Evolutionary conservation across 2,797 vertebrate genomes (phyloP).

Genomic region (Poecilia picta): DNA sequence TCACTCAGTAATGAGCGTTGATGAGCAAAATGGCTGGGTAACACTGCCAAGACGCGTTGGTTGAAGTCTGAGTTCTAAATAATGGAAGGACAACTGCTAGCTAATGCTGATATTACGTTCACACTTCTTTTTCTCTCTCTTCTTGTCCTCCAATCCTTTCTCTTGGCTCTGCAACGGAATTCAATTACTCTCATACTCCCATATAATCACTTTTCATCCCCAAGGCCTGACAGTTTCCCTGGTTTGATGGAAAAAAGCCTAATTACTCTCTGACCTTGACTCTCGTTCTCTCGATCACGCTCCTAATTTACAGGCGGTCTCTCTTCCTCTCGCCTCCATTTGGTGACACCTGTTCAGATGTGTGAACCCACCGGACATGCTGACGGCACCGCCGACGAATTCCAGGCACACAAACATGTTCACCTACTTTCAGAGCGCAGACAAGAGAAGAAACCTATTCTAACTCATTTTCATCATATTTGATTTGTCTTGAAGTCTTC

Average conservation of each 20-base stretch:
- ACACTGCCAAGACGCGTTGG: neutral
- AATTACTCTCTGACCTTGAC: constrained; percentile 81
- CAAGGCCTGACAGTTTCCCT: constrained; percentile 75
- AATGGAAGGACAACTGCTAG: constrained; percentile 34
- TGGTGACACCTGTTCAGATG: constrained; percentile 37
- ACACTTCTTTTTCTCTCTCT: constrained; percentile 1
- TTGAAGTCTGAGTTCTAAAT: constrained; percentile 14
- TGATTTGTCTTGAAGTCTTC: constrained; percentile 36
- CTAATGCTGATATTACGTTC: constrained; percentile 40
- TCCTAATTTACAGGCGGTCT: constrained; percentile 13
- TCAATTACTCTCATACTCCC: constrained; percentile 77
- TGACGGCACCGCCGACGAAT: constrained; percentile 18
- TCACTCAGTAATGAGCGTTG: neutral
- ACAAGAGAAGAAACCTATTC: constrained; percentile 1
- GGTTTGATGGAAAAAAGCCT: constrained; percentile 70
- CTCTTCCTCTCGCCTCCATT: constrained; percentile 18
- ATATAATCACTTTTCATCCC: constrained; percentile 82
- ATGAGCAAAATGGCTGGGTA: neutral
- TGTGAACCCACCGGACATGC: constrained; percentile 13
- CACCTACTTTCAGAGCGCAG: neutral
- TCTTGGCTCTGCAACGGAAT: constrained; percentile 66
- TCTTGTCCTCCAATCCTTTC: constrained; percentile 43
- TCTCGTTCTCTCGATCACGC: constrained; percentile 29
- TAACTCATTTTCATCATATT: neutral
- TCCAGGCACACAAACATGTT: constrained; percentile 2